Conservation (phyloP, 2,797 vertebrate species). For the Chrosomus eos region DNA sequence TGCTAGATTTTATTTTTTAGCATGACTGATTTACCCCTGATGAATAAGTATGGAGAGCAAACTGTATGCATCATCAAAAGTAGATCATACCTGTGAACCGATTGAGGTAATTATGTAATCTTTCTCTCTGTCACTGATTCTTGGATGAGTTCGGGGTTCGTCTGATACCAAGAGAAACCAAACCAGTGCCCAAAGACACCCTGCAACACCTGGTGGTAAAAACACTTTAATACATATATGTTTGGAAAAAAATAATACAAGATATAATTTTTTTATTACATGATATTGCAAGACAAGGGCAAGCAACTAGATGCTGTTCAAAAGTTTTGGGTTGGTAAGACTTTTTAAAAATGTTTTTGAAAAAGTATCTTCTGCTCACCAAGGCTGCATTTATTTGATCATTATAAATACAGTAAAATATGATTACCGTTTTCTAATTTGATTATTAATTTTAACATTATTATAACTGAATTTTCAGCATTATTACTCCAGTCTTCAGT, state of each 20-base stretch:
- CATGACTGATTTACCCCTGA: neutral
- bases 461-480: neutral
- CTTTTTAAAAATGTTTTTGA: neutral
- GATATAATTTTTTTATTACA: neutral
- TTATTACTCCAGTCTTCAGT: neutral
- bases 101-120: conserved; percentile 78
- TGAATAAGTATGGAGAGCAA: neutral
- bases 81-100: conserved; percentile 76
- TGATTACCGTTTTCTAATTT: neutral
- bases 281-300: neutral
- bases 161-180: conserved; percentile 83
- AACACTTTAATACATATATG: neutral
- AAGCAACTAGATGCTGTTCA: too few species aligned
- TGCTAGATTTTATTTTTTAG: neutral
- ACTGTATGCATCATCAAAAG: neutral
- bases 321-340: too few species aligned
- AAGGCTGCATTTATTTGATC: neutral
- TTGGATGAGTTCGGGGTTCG: conserved; percentile 79
- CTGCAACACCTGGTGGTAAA: conserved; percentile 73
- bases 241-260: neutral
- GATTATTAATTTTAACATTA: too few species aligned
- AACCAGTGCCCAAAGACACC: conserved; percentile 80
- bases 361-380: neutral
- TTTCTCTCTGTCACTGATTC: conserved; percentile 80
- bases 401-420: neutral